Percentiles rank a stretch among this genome's conserved stretches.
These are phyloP conservation scores for Spodoptera littoralis DNA, from an alignment of 2,888 invertebrate genomes.

Conservation along the genomic window DNA sequence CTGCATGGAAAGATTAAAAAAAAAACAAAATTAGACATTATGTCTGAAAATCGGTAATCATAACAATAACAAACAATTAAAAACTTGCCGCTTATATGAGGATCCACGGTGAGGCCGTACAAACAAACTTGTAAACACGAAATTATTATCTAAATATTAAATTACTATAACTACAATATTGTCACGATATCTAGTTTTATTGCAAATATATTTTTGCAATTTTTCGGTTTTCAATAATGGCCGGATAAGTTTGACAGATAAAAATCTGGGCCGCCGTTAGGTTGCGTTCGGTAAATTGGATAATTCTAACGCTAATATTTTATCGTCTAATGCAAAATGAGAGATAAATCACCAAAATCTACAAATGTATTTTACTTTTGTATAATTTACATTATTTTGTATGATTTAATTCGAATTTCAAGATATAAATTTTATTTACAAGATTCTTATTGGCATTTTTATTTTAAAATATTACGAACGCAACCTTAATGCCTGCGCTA, in stretches of 20 bases:
- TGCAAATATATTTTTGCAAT: constrained; percentile 44
- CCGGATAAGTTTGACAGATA: constrained; percentile 55
- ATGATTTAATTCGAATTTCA: no score
- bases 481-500: neutral
- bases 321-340: no score
- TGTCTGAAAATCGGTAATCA: constrained; percentile 36
- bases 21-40: constrained; percentile 8
- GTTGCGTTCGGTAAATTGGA: constrained; percentile 27
- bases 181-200: constrained; percentile 33
- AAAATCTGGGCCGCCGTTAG: constrained; percentile 22
- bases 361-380: no score
- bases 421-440: no score
- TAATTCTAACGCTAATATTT: no score
- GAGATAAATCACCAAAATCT: no score
- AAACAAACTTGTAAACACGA: constrained; percentile 3
- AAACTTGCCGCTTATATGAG: constrained; percentile 75
- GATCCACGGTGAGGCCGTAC: constrained; percentile 74
- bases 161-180: constrained; percentile 5
- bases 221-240: constrained; percentile 46
- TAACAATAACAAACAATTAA: constrained; percentile 58
- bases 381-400: no score
- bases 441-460: no score
- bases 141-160: constrained; percentile 7
- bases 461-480: constrained; percentile 15
- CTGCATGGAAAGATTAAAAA: neutral